Evolutionary conservation across 2,797 vertebrate genomes (phyloP).

Genomic region (Mormyrus hasselquistii): DNA sequence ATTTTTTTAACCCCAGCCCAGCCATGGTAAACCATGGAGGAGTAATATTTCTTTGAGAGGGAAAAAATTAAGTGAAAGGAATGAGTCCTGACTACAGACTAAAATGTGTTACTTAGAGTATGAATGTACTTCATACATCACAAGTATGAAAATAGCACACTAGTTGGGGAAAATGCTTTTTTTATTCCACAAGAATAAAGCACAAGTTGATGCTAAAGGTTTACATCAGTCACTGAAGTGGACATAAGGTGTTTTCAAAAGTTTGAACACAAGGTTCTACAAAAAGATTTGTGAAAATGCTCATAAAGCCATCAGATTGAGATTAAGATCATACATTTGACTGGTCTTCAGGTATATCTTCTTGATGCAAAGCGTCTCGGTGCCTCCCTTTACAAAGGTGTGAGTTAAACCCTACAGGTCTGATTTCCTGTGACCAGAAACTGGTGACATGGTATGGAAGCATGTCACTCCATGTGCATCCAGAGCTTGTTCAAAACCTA

Average conservation of each 20-base stretch:
- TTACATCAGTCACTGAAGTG: not conserved
- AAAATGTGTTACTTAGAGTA: not conserved
- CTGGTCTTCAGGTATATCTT: not conserved
- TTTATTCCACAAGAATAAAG: not conserved
- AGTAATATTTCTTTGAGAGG: not conserved
- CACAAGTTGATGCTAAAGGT: not conserved
- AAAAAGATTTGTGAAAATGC: not conserved
- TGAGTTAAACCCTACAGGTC: not conserved
- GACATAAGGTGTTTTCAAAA: not conserved
- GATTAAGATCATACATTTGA: not conserved
- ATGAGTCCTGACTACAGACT: not conserved
- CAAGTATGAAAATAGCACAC: not conserved
- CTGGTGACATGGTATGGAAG: not conserved
- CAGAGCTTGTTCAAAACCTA: not conserved
- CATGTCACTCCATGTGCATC: not conserved
- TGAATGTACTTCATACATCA: not conserved
- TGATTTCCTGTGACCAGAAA: not conserved
- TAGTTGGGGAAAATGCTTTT: not conserved
- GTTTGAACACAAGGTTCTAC: not conserved
- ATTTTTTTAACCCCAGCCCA: not conserved
- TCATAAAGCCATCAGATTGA: not conserved
- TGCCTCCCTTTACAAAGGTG: not conserved
- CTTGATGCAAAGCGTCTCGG: not conserved
- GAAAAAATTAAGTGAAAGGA: not conserved
- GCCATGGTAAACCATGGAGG: not conserved